Percentiles rank a stretch among this genome's conserved stretches.
These are phyloP conservation scores for Lanistes nyassanus DNA, from an alignment of 1,140 invertebrate genomes.

Conservation along the genomic window DNA sequence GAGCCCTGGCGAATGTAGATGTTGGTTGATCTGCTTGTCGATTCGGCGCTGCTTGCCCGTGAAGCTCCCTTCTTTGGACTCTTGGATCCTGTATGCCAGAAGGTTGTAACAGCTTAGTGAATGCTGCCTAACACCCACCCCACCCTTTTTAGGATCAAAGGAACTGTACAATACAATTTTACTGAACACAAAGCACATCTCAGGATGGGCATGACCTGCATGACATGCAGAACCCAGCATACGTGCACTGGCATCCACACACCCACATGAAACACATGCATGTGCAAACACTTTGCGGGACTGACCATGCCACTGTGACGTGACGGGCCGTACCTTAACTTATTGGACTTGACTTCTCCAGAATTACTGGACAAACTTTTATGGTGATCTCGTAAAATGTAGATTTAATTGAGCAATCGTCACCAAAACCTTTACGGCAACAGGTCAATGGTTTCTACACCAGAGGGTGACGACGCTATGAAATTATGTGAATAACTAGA, in stretches of 20 bases:
- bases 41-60: slow-evolving; percentile 47
- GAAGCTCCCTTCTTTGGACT: slow-evolving; percentile 49
- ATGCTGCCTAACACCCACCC: too few relatives aligned
- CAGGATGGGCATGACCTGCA: too few relatives aligned
- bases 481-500: too few relatives aligned
- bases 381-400: too few relatives aligned
- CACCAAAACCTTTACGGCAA: too few relatives aligned
- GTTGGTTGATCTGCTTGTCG: slow-evolving; percentile 38
- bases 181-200: neutral
- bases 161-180: neutral
- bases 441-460: too few relatives aligned
- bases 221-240: too few relatives aligned
- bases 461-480: too few relatives aligned
- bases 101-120: neutral
- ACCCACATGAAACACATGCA: neutral
- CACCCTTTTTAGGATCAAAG: neutral
- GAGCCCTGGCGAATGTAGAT: slow-evolving; percentile 58
- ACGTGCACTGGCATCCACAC: neutral
- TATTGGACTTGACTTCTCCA: too few relatives aligned
- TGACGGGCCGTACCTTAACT: too few relatives aligned
- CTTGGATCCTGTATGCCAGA: slow-evolving; percentile 43
- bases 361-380: too few relatives aligned
- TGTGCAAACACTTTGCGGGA: neutral
- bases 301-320: neutral
- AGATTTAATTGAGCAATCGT: too few relatives aligned